Evolutionary conservation across 1,140 invertebrate species (phyloP).

Genomic region (Theocolax elegans): DNA sequence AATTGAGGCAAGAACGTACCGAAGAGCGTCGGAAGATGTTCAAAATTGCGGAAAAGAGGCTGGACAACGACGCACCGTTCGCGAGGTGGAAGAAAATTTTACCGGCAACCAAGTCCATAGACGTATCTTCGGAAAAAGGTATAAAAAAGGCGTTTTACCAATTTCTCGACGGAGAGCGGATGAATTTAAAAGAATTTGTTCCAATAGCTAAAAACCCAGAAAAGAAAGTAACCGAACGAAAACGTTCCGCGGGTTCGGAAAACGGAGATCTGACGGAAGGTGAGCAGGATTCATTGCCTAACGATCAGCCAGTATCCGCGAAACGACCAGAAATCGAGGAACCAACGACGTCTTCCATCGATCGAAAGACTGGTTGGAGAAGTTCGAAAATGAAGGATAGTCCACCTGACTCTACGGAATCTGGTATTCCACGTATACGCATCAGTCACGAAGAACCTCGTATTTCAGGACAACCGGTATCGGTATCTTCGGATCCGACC

Average conservation of each 20-base stretch:
- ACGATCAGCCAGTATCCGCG: slow-evolving; percentile 38
- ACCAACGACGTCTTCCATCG: neutral
- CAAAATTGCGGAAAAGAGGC: slow-evolving; percentile 80
- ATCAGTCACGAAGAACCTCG: neutral
- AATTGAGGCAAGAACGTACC: slow-evolving; percentile 86
- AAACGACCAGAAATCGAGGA: neutral
- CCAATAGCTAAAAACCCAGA: too few relatives aligned
- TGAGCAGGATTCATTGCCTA: slow-evolving; percentile 48
- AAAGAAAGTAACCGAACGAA: neutral
- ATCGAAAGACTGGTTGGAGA: neutral
- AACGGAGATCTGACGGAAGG: slow-evolving; percentile 49
- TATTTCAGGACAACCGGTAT: neutral
- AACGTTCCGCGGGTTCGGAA: slow-evolving; percentile 15
- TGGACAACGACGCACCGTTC: slow-evolving; percentile 72
- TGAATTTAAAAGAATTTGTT: too few relatives aligned
- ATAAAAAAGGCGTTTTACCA: too few relatives aligned
- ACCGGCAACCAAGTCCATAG: slow-evolving; percentile 65
- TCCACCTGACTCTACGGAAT: slow-evolving; percentile 44
- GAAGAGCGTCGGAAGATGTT: slow-evolving; percentile 94
- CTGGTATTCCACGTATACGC: neutral
- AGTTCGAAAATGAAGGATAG: slow-evolving; percentile 13
- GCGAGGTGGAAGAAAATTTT: slow-evolving; percentile 78
- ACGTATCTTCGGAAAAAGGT: slow-evolving; percentile 41
- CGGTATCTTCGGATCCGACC: too few relatives aligned
- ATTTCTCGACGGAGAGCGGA: too few relatives aligned